Evolutionary conservation across 2,113 vertebrate genomes (phyloP).

Genomic region (Bambusicola thoracicus): DNA sequence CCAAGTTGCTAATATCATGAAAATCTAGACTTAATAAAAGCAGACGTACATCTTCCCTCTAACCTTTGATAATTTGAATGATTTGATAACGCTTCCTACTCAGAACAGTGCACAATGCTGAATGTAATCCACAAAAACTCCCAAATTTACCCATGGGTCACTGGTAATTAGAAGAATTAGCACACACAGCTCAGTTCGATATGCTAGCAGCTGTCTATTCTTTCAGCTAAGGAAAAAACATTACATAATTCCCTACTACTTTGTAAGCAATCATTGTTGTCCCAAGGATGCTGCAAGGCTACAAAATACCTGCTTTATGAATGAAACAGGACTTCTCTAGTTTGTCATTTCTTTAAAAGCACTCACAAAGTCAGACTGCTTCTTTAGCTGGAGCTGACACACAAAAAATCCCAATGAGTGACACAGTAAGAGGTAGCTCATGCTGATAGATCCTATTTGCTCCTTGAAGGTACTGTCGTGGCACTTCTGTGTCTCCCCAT

Average conservation of each 20-base stretch:
- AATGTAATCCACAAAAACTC: background rate
- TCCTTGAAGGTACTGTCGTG: background rate
- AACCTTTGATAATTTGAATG: no score
- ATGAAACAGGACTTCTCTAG: background rate
- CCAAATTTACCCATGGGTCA: no score
- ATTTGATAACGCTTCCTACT: background rate
- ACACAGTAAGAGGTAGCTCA: background rate
- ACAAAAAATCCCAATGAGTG: background rate
- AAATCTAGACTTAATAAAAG: background rate
- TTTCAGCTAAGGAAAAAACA: background rate
- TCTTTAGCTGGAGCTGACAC: background rate
- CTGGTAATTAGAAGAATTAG: background rate
- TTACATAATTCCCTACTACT: background rate
- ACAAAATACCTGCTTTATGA: background rate
- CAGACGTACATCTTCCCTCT: background rate
- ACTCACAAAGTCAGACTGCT: background rate
- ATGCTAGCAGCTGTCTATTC: background rate
- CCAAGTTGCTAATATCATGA: background rate
- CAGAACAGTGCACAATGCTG: background rate
- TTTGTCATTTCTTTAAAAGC: background rate
- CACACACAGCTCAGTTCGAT: background rate
- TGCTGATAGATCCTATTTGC: background rate
- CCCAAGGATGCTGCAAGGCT: background rate
- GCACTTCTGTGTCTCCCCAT: background rate
- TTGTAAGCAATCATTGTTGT: background rate